These are phyloP conservation scores for Pseudeuparius sepicola DNA, from an alignment of 2,888 invertebrate genomes.

Conservation along the genomic window DNA sequence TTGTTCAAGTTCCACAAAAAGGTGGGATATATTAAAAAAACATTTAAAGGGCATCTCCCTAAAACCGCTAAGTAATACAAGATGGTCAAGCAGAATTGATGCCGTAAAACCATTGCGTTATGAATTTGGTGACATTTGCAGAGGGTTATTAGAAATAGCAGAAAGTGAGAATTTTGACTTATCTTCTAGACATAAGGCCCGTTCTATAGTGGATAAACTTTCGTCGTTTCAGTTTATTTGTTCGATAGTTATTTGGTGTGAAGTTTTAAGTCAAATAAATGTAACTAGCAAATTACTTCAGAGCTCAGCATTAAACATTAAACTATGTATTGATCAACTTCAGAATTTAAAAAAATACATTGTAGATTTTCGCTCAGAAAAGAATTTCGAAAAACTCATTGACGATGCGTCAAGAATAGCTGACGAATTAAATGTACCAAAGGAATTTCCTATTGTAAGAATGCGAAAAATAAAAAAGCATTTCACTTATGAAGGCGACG, in stretches of 20 bases:
- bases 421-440: too few species aligned
- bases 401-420: too few species aligned
- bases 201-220: not conserved
- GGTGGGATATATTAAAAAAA: constrained; percentile 20
- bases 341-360: not conserved
- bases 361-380: not conserved
- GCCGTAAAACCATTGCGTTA: constrained; percentile 20
- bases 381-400: not conserved
- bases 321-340: constrained; percentile 1
- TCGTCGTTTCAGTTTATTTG: constrained; percentile 5
- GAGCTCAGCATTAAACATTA: not conserved
- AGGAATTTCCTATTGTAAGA: too few species aligned
- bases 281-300: constrained; percentile 6
- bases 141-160: constrained; percentile 2
- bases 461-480: too few species aligned
- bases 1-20: constrained; percentile 14
- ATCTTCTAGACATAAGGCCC: constrained; percentile 1
- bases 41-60: constrained; percentile 19
- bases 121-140: constrained; percentile 15
- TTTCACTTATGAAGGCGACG: too few species aligned
- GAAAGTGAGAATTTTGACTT: constrained; percentile 1
- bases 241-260: constrained; percentile 6
- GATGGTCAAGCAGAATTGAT: constrained; percentile 23
- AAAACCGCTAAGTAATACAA: constrained; percentile 22
- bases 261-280: constrained; percentile 8